Base-by-base conservation (phyloP, 2,797 vertebrate species). In the Falco naumanni region DNA sequence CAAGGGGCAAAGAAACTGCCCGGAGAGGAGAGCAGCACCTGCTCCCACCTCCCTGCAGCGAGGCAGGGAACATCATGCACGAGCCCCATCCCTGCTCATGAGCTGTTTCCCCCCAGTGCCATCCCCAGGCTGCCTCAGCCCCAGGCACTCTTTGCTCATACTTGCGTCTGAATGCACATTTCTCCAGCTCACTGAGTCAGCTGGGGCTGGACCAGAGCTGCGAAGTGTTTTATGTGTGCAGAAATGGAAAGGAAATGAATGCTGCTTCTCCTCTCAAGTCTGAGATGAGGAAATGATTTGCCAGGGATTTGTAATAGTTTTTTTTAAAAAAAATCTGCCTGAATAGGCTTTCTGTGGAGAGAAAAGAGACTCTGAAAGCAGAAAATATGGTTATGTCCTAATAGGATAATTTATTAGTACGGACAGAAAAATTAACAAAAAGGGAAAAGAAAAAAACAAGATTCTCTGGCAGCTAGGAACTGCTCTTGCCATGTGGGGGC, bases 191-290 rank as follows among this genome's bases (percentile, higher is more conserved):
- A 28, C 71, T 45, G 89, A 65, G 75, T 61, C 90, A 87, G 86
- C 86, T 28, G 33, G 82, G 87, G 76, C 85, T 59, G 83, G 74
- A 69, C 54, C 56, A 68, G 85, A 69, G 78, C 78, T 77, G 65
- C 76, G 57, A 84, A 93, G 63, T 80, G 43, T 43, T 86, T 89
- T 64, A 88, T 48, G 60, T n/a, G 25, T 77, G 84, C 90, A 93
- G 90, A 69, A 88, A 80, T 15, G 56, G 84, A 87, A 61, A 86
- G 90, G 92, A 96, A 93, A 95, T 76, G 93, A 87, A 48, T 79
- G 71, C 88, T 79, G 86, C 80, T 89, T 39, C 87, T 93, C 78
- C 85, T 84, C 96, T 81, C 51, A 6, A 25, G 54, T 88, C 88
- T 39, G 74, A 94, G 88, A 59, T 76, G 59, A 56, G 87, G 53